Percentiles rank a stretch among this genome's conserved stretches.
These are phyloP conservation scores for Cyanistes caeruleus DNA, from an alignment of 2,113 vertebrate species.

Conservation along the genomic window DNA sequence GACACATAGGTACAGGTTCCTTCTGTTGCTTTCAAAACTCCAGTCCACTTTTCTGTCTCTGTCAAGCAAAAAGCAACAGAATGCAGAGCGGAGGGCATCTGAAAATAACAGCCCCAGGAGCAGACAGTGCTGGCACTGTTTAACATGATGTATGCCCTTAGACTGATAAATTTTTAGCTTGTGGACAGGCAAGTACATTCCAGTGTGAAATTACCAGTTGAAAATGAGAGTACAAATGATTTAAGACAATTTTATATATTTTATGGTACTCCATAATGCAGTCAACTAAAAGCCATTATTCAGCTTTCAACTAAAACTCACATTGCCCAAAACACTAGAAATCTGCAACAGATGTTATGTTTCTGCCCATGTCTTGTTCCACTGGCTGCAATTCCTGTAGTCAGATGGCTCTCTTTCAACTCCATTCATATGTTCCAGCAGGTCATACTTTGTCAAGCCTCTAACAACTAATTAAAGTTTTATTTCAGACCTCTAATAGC, in stretches of 20 bases:
- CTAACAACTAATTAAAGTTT: conserved; percentile 74
- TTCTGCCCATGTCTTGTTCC: background rate
- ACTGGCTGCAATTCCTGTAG: conserved; percentile 18
- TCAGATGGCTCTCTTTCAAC: conserved; percentile 22
- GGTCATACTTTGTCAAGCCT: conserved; percentile 66
- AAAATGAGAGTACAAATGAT: background rate
- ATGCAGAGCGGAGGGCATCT: background rate
- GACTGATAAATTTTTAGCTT: background rate
- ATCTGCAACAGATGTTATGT: background rate
- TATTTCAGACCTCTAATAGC: conserved; percentile 72
- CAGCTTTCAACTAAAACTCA: background rate
- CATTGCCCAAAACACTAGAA: background rate
- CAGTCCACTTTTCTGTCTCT: background rate
- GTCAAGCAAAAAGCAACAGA: background rate
- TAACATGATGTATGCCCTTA: background rate
- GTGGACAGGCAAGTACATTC: background rate
- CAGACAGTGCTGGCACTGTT: background rate
- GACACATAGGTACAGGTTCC: background rate
- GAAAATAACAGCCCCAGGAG: background rate
- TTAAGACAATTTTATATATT: background rate
- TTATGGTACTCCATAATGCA: background rate
- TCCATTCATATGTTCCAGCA: conserved; percentile 40
- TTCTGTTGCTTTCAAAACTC: background rate
- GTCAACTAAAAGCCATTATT: background rate
- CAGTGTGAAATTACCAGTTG: background rate